Percentiles rank a stretch among this genome's conserved stretches.
Evolutionary conservation across 2,888 invertebrate genomes (phyloP).

Genomic region (Melanophora roralis): DNA sequence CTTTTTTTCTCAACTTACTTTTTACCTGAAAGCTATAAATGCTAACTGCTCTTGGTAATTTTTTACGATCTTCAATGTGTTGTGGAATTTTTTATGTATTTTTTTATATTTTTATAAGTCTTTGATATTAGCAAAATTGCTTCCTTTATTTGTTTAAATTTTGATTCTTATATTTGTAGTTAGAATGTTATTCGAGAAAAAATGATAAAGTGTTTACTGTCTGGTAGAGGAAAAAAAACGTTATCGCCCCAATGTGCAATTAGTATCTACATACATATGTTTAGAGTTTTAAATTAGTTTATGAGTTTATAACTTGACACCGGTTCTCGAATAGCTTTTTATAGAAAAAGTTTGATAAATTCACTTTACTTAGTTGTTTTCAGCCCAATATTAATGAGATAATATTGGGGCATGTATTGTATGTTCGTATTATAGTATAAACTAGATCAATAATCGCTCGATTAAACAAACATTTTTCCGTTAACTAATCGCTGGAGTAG

Average conservation of each 20-base stretch:
- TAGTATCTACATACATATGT: neutral
- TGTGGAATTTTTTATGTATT: constrained; percentile 12
- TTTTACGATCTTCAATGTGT: constrained; percentile 16
- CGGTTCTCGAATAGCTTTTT: too few species aligned
- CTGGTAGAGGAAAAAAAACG: neutral
- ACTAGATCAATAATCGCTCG: too few species aligned
- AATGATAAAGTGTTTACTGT: neutral
- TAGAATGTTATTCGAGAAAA: neutral
- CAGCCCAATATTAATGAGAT: too few species aligned
- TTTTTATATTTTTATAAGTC: neutral
- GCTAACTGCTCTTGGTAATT: constrained; percentile 13
- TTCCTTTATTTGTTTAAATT: constrained; percentile 18
- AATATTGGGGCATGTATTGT: too few species aligned
- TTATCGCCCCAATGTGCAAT: neutral
- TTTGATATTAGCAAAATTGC: neutral
- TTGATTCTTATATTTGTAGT: neutral
- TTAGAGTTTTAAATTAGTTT: neutral
- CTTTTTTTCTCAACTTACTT: constrained; percentile 30
- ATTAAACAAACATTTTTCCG: too few species aligned
- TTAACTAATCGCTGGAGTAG: too few species aligned
- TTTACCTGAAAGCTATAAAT: constrained; percentile 44
- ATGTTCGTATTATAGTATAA: too few species aligned
- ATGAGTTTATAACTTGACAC: too few species aligned
- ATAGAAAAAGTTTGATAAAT: too few species aligned
- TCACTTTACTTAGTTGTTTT: too few species aligned